A percentile compares a stretch with the other conserved stretches of the same genome.
phyloP scores from a whole-genome alignment of 2,888 invertebrate species.

The Mythimna vitellina region DNA sequence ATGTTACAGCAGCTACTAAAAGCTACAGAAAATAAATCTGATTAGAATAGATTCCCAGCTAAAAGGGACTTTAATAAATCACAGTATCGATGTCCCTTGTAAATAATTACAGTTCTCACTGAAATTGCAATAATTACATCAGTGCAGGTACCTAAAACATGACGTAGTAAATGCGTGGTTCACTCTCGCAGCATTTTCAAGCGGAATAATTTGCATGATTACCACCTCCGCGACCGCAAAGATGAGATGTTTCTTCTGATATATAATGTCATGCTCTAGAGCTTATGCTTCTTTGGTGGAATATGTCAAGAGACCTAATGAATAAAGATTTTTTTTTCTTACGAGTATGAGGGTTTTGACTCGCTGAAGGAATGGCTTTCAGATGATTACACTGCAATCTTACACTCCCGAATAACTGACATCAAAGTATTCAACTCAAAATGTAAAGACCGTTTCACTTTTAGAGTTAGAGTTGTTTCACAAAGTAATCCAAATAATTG shows the following conservation, averaged over 20 bases:
- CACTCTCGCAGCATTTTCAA: constrained; percentile 57
- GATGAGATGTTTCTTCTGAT: constrained; percentile 10
- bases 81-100: neutral
- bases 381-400: constrained; percentile 4
- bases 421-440: constrained; percentile 6
- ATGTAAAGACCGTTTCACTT: constrained; percentile 1
- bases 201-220: constrained; percentile 69
- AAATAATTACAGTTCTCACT: neutral
- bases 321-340: neutral
- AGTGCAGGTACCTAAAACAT: constrained; percentile 8
- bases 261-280: constrained; percentile 35
- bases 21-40: neutral
- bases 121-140: neutral
- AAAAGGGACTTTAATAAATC: neutral
- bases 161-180: constrained; percentile 22
- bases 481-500: constrained; percentile 44
- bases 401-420: neutral
- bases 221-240: constrained; percentile 24
- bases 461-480: constrained; percentile 11
- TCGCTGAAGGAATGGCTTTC: neutral
- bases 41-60: neutral
- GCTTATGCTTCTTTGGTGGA: neutral
- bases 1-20: neutral
- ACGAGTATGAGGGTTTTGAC: neutral
- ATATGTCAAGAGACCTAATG: constrained; percentile 26